A percentile compares a stretch with the other conserved stretches of the same genome.
Evolutionary conservation across 2,797 vertebrate genomes (phyloP).

Genomic region (Valencia hispanica): DNA sequence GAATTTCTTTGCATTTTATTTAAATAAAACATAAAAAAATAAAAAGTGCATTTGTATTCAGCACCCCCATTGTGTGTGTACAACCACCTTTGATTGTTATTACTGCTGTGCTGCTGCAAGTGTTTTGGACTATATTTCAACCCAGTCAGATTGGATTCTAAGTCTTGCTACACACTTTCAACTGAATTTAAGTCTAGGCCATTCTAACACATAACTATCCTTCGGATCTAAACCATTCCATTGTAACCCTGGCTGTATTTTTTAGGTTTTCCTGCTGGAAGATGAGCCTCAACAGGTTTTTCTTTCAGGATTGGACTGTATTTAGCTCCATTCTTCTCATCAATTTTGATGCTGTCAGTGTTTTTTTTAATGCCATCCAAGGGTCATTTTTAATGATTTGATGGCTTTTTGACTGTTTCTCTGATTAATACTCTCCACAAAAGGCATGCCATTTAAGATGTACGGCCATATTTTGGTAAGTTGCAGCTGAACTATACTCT

Average conservation of each 20-base stretch:
- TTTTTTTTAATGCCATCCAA: too few relatives aligned
- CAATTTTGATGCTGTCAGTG: too few relatives aligned
- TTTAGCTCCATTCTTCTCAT: too few relatives aligned
- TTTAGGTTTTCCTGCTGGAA: too few relatives aligned
- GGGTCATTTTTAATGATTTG: too few relatives aligned
- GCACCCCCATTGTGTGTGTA: background rate
- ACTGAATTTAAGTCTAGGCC: background rate
- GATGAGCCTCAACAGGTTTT: too few relatives aligned
- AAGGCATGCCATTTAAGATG: background rate
- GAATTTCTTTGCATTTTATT: background rate
- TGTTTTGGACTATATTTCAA: background rate
- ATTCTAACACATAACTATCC: too few relatives aligned
- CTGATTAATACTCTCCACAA: background rate
- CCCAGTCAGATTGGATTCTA: background rate
- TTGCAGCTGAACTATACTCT: background rate
- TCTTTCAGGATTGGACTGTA: too few relatives aligned
- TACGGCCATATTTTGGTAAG: background rate
- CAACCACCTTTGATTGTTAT: background rate
- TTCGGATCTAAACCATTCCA: too few relatives aligned
- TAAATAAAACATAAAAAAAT: background rate
- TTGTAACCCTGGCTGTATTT: too few relatives aligned
- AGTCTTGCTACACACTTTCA: background rate
- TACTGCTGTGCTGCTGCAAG: background rate
- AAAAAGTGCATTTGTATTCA: background rate
- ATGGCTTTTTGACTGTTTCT: background rate